Base-by-base conservation (phyloP, 1,140 invertebrate genomes). In the Cepaea nemoralis region DNA sequence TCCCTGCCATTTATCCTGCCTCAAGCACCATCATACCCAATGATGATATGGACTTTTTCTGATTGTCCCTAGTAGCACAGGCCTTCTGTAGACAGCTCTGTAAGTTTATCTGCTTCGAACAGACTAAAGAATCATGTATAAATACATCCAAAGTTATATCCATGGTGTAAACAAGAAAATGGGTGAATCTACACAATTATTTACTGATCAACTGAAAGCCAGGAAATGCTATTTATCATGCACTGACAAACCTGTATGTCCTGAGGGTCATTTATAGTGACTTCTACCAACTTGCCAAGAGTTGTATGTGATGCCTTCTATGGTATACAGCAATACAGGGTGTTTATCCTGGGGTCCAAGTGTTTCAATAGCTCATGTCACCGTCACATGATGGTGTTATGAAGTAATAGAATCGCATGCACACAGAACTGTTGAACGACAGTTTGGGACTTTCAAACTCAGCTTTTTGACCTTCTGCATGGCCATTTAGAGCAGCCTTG, bases 281-380 rank as follows among this genome's bases (percentile, higher is more conserved):
- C 59, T 31, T 63, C 59, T 63, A 31, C 16, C 33, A 63, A 31
- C 27, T n/a, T 63, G 59, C 59, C 59, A 63, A 31, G 59, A 6
- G 10, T 27, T 27, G 33, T 27, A 31, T 31, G 33, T 27, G 33
- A 63, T 63, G 59, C 33, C 59, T 31, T 63, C n/a, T 6, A 63
- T 10, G 27, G 27, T 27, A 1, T 31, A 31, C 59, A 63, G n/a
- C 33, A 19, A 27, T 31, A 63, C 27, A 16, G n/a, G 33, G 27
- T 63, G 59, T 63, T 27, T 63, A 63, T 63, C 59, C 59, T 63
- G 59, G 6, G 59, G 59, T 63, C 59, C 59, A 63, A 63, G 27
- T 63, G 59, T 63, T 31, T 63, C 59, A 31, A 63, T 63, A 31
- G n/a, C n/a, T 63, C 27, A 63, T n/a, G 33, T 63, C 59, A 63